Percentiles rank a stretch among this genome's conserved stretches.
phyloP scores from a whole-genome alignment of 2,888 invertebrate genomes.

The Minunthozetes semirufus region DNA sequence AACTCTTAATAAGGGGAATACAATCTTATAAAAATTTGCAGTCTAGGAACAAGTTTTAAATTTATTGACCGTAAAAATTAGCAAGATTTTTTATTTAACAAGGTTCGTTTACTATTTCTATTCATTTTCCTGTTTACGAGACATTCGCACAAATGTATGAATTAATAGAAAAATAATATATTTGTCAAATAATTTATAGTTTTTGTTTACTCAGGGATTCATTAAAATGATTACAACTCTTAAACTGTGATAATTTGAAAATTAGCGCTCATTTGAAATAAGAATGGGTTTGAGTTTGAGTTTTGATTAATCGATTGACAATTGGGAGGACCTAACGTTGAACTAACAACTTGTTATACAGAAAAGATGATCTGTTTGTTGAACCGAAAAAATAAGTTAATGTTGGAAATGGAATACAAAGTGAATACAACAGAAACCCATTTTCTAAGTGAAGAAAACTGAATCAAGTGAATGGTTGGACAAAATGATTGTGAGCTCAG shows the following conservation, averaged over 20 bases:
- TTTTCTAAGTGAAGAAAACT: neutral
- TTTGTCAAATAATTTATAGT: neutral
- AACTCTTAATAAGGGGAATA: too few relatives aligned
- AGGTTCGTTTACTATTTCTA: too few relatives aligned
- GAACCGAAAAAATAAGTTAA: constrained; percentile 8
- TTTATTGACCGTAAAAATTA: too few relatives aligned
- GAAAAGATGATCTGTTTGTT: neutral
- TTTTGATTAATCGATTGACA: neutral
- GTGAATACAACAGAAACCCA: neutral
- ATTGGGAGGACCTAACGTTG: neutral
- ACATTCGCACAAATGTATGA: neutral
- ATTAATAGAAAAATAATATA: neutral
- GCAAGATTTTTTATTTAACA: too few relatives aligned
- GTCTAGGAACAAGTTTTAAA: too few relatives aligned
- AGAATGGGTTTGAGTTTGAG: neutral
- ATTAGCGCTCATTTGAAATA: neutral
- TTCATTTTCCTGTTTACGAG: too few relatives aligned
- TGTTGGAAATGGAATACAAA: constrained; percentile 8
- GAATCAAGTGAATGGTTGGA: neutral
- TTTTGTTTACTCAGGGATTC: neutral
- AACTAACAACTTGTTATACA: neutral
- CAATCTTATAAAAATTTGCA: too few relatives aligned
- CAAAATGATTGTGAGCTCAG: neutral
- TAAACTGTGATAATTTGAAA: neutral
- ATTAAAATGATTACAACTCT: neutral